A percentile compares a stretch with the other conserved stretches of the same genome.
These are phyloP conservation scores for Catamblyrhynchus diadema DNA, from an alignment of 2,797 vertebrate genomes.

Conservation along the genomic window DNA sequence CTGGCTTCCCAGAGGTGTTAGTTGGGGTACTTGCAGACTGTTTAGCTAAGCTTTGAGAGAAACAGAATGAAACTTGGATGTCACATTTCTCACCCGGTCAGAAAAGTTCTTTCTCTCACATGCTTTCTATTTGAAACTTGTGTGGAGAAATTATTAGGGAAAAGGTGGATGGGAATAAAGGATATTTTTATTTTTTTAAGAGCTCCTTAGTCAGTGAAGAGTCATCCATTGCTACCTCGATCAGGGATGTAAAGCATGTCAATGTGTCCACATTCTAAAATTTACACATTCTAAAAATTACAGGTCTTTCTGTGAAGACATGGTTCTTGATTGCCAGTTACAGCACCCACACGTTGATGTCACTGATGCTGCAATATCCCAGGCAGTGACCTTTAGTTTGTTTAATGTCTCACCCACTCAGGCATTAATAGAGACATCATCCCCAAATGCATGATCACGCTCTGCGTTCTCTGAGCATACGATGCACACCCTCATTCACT, in stretches of 20 bases:
- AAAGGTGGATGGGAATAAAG: neutral
- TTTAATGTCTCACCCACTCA: neutral
- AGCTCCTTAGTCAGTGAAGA: neutral
- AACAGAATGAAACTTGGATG: neutral
- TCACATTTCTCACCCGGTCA: neutral
- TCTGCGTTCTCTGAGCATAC: neutral
- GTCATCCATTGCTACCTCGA: neutral
- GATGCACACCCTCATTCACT: neutral
- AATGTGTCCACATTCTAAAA: neutral
- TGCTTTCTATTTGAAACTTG: neutral
- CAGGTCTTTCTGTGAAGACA: neutral
- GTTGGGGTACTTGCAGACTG: neutral
- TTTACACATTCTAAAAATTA: neutral
- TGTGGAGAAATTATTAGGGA: neutral
- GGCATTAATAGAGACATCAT: neutral
- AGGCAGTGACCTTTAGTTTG: neutral
- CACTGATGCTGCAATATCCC: neutral
- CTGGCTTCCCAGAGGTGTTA: slow-evolving; percentile 29
- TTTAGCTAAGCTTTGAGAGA: neutral
- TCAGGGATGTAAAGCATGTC: neutral
- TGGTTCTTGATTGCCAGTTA: neutral
- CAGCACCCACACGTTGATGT: neutral
- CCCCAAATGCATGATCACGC: neutral
- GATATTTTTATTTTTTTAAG: neutral
- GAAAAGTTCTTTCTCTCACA: neutral